Evolutionary conservation across 2,113 vertebrate genomes (phyloP).

Genomic region (Lampris incognitus): DNA sequence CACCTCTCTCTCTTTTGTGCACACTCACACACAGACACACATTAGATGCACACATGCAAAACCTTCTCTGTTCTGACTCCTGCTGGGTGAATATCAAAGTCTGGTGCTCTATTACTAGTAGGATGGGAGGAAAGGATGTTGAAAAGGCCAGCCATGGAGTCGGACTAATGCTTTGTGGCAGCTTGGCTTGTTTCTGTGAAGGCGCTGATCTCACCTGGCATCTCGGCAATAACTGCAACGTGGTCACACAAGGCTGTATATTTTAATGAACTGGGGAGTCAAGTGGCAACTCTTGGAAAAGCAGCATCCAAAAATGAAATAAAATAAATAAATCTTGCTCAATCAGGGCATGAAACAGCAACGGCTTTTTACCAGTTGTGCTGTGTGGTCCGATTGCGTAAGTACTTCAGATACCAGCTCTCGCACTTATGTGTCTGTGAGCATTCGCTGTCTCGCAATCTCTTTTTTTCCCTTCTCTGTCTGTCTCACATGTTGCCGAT

Average conservation of each 20-base stretch:
- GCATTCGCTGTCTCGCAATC: conserved; percentile 20
- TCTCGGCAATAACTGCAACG: conserved; percentile 42
- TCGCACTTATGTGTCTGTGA: conserved; percentile 17
- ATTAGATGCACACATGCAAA: neutral
- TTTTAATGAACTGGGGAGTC: conserved; percentile 33
- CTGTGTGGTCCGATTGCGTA: neutral
- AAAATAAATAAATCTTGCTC: neutral
- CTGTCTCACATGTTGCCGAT: neutral
- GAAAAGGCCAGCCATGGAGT: conserved; percentile 72
- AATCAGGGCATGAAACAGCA: neutral
- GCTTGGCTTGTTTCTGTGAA: conserved; percentile 68
- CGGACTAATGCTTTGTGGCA: conserved; percentile 73
- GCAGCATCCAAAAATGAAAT: neutral
- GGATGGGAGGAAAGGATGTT: conserved; percentile 66
- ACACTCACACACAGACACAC: neutral
- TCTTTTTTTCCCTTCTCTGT: conserved; percentile 21
- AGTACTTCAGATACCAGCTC: neutral
- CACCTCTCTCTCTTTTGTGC: too few species aligned
- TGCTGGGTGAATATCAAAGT: conserved; percentile 60
- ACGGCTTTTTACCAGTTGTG: neutral
- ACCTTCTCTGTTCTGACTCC: conserved; percentile 29
- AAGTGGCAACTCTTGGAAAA: neutral
- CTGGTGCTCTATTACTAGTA: conserved; percentile 65
- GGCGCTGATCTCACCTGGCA: conserved; percentile 56
- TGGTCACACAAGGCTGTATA: conserved; percentile 23